phyloP scores from a whole-genome alignment of 2,888 invertebrate species.

The Calameuta filiformis region DNA sequence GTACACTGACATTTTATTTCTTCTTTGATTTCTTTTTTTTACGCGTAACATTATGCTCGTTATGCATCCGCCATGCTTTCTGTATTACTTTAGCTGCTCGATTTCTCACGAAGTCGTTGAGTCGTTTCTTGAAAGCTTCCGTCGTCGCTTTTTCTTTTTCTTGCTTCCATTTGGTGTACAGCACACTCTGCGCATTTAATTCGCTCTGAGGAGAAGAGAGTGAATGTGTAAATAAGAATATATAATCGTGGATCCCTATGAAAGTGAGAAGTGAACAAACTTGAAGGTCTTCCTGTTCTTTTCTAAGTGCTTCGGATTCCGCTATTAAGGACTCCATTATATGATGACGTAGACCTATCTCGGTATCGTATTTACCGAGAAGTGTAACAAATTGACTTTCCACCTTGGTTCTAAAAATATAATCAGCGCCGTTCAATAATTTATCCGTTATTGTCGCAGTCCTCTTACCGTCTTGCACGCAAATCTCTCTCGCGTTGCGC shows the following conservation, averaged over 20 bases:
- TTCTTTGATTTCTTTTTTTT: constrained; percentile 47
- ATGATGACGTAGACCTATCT: constrained; percentile 38
- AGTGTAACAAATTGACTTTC: constrained; percentile 33
- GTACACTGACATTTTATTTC: constrained; percentile 25
- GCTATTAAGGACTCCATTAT: constrained; percentile 35
- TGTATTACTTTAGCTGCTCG: constrained; percentile 57
- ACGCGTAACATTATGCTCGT: constrained; percentile 34
- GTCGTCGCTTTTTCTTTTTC: constrained; percentile 44
- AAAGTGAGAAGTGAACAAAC: constrained; percentile 24
- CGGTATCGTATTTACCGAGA: constrained; percentile 43
- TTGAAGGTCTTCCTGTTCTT: constrained; percentile 32
- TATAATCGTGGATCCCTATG: not conserved
- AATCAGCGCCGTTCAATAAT: not conserved
- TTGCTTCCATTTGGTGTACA: constrained; percentile 41
- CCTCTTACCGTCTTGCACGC: constrained; percentile 27
- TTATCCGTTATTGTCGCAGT: constrained; percentile 2
- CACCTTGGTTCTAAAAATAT: constrained; percentile 31
- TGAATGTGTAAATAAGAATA: not conserved
- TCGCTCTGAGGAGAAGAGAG: constrained; percentile 31
- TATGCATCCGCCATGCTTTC: constrained; percentile 49
- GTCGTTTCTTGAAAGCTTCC: constrained; percentile 36
- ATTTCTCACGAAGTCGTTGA: constrained; percentile 47
- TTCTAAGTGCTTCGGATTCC: constrained; percentile 30
- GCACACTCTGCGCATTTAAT: constrained; percentile 34
- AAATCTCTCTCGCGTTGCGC: constrained; percentile 26